Conservation (phyloP, 37 sponge, comb jelly and placozoan species). For the Cliona cf. orientalis region DNA sequence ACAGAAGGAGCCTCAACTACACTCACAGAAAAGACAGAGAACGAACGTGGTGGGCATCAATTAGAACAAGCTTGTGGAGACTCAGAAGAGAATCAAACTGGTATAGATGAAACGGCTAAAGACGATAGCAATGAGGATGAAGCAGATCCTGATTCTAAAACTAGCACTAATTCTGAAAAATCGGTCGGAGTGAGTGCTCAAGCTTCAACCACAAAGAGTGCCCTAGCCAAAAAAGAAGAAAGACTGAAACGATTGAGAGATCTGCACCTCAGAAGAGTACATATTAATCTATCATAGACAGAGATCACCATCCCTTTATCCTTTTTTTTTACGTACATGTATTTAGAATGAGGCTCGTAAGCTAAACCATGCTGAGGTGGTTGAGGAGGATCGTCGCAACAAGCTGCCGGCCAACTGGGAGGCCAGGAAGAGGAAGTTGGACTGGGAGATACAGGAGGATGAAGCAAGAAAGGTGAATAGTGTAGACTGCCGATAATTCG, state of each 20-base stretch:
- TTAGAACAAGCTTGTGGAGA: slow-evolving; percentile 1
- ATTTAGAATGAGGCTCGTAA: slow-evolving; percentile 89
- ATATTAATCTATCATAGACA: neutral
- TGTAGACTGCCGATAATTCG: neutral
- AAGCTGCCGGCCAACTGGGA: slow-evolving; percentile 95
- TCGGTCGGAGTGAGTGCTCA: neutral
- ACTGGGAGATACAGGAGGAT: slow-evolving; percentile 91
- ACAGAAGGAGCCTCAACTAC: no score
- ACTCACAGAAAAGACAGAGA: slow-evolving; percentile 29
- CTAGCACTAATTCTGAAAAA: no score
- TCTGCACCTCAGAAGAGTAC: slow-evolving; percentile 71
- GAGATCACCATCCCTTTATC: neutral
- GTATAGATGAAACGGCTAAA: no score
- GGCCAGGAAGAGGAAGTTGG: slow-evolving; percentile 73
- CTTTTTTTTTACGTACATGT: no score
- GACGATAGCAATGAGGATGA: no score
- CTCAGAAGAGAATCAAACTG: neutral
- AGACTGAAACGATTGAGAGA: slow-evolving; percentile 76
- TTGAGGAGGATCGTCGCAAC: slow-evolving; percentile 90
- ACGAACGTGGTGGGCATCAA: slow-evolving; percentile 7
- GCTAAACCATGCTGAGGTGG: slow-evolving; percentile 91
- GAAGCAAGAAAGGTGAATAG: slow-evolving; percentile 76
- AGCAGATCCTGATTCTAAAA: no score
- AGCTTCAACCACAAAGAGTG: no score
- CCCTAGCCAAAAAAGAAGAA: slow-evolving; percentile 51